These are phyloP conservation scores for Bombus ignitus DNA, from an alignment of 1,140 invertebrate genomes.

Conservation along the genomic window DNA sequence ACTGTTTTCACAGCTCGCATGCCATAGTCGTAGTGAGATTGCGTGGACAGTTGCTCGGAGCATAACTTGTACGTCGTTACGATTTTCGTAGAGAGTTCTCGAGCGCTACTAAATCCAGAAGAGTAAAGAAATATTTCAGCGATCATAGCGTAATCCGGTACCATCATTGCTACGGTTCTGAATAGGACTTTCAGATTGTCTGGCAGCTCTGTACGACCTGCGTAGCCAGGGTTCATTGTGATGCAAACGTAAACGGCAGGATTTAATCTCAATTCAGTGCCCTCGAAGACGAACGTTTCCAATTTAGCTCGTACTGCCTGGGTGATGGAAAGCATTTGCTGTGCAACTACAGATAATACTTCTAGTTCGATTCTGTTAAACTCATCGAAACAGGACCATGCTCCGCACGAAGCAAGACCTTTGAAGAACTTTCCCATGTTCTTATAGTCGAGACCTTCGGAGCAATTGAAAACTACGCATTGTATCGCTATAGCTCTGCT, in stretches of 20 bases:
- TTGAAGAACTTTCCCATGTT: slow-evolving; percentile 96
- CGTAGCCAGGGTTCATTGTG: slow-evolving; percentile 97
- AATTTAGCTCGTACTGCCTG: slow-evolving; percentile 89
- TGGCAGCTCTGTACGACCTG: slow-evolving; percentile 92
- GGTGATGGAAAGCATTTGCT: slow-evolving; percentile 92
- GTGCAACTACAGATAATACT: slow-evolving; percentile 91
- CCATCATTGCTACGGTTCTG: slow-evolving; percentile 97
- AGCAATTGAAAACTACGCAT: slow-evolving; percentile 97
- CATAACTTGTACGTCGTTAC: slow-evolving; percentile 94
- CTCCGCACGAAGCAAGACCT: slow-evolving; percentile 93
- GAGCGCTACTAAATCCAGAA: slow-evolving; percentile 92
- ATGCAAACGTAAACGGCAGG: slow-evolving; percentile 94
- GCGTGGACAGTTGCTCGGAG: slow-evolving; percentile 93
- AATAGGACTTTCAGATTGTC: slow-evolving; percentile 96
- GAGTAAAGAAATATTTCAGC: slow-evolving; percentile 96
- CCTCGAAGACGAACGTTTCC: slow-evolving; percentile 92
- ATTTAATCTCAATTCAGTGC: slow-evolving; percentile 91
- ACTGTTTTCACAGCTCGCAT: slow-evolving; percentile 94
- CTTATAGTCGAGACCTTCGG: slow-evolving; percentile 96
- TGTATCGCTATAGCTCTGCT: slow-evolving; percentile 95
- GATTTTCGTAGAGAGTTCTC: slow-evolving; percentile 92
- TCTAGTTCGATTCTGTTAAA: slow-evolving; percentile 97
- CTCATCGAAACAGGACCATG: slow-evolving; percentile 97
- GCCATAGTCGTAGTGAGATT: slow-evolving; percentile 96
- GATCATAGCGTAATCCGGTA: slow-evolving; percentile 96